These are phyloP conservation scores for Enteromius paludinosus DNA, from an alignment of 2,797 vertebrate genomes.

Conservation along the genomic window DNA sequence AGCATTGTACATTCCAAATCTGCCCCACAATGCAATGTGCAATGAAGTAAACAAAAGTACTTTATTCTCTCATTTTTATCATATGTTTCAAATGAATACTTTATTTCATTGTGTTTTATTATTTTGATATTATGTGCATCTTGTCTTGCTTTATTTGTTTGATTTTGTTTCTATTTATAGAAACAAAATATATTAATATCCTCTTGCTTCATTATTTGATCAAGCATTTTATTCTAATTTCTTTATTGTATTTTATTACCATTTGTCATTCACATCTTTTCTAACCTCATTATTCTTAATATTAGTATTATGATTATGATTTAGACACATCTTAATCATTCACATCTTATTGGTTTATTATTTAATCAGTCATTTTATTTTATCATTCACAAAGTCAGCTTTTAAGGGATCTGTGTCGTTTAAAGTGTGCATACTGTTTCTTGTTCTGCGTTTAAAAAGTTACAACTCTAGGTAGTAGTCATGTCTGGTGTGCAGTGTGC, in stretches of 20 bases:
- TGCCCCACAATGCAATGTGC: background rate
- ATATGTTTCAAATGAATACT: background rate
- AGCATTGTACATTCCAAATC: background rate
- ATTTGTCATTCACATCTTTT: background rate
- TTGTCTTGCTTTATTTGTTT: background rate
- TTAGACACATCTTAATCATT: background rate
- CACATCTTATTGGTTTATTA: background rate
- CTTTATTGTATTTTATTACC: background rate
- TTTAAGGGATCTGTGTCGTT: background rate
- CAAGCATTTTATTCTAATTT: background rate
- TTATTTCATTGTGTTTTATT: background rate
- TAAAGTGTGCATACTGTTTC: background rate
- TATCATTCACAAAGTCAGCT: background rate
- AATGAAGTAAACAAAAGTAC: background rate
- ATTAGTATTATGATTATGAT: background rate
- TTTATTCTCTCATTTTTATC: background rate
- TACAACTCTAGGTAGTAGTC: background rate
- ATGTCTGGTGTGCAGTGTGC: background rate
- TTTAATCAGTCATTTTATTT: background rate
- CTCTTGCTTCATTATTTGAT: background rate
- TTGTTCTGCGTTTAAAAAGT: background rate
- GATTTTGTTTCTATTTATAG: background rate
- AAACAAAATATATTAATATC: background rate
- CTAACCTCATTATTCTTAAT: background rate
- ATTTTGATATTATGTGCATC: background rate